Evolutionary conservation across 35 echinoderm and acorn worm species (phyloP), one percentile per base, ranked within the genome.

Genomic region (Amphiura filiformis): DNA sequence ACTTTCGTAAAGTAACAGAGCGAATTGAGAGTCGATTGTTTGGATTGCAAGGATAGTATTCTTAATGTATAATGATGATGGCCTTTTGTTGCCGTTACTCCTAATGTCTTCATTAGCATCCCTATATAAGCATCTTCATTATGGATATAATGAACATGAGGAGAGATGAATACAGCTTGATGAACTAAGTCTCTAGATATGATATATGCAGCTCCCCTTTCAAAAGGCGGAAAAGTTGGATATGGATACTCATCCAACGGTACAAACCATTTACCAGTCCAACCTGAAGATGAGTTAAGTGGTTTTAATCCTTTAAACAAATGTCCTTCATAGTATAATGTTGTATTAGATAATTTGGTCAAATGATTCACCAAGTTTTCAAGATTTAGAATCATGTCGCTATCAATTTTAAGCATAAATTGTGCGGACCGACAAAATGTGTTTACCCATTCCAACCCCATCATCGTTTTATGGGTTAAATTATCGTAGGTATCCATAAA

Each of bases 401-500:
- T n/a, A n/a, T n/a, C n/a, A n/a, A n/a, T n/a, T n/a, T n/a, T 97
- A 79, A 97, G 79, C 0, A 93, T 85, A 80, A 86, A 97, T 35
- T 84, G 85, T 18, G 88, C 88, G 26, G 32, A 32, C 13, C 39
- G 88, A 77, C 95, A 97, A 84, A 88, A 93, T 37, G 41, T 80
- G 44, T 87, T 90, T 0, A 90, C 95, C 95, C 95, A 97, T 76
- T 93, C 93, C 33, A 97, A 49, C 2, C 95, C 95, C 95, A 97
- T 97, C 26, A 97, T 91, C 0, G 91, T 93, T 81, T 97, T 97
- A 31, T 85, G 39, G 1, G n/a, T n/a, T n/a, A n/a, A n/a, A n/a
- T n/a, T n/a, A n/a, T n/a, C n/a, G n/a, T n/a, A n/a, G n/a, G n/a
- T n/a, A n/a, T n/a, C n/a, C n/a, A n/a, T n/a, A n/a, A n/a, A n/a